Percentiles rank a stretch among this genome's conserved stretches.
phyloP scores from a whole-genome alignment of 2,888 invertebrate genomes.

The Pollenia angustigena region DNA sequence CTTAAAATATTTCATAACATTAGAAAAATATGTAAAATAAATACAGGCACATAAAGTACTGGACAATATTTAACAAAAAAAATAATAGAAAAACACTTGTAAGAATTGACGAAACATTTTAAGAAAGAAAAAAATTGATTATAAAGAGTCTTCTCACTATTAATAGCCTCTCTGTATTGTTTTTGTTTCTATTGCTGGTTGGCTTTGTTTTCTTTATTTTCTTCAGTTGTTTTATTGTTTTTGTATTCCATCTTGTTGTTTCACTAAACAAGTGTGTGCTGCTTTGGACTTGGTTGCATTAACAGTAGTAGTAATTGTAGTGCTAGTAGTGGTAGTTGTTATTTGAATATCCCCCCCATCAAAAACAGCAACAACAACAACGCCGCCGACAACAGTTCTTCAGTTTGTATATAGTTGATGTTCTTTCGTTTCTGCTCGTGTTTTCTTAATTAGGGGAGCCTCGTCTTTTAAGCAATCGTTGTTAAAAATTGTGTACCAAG shows the following conservation, averaged over 20 bases:
- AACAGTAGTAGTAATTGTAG: constrained; percentile 35
- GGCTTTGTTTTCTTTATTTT: constrained; percentile 3
- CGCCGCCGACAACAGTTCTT: constrained; percentile 26
- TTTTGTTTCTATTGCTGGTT: constrained; percentile 21
- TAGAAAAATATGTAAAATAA: neutral
- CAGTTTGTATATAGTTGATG: constrained; percentile 34
- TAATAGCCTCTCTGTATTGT: constrained; percentile 40
- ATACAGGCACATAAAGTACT: neutral
- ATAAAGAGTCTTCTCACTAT: constrained; percentile 39
- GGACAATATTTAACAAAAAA: constrained; percentile 33
- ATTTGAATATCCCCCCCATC: constrained; percentile 45
- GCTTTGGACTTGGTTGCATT: constrained; percentile 55
- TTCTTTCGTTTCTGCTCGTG: constrained; percentile 55
- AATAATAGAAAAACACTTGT: constrained; percentile 53
- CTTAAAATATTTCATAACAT: constrained; percentile 47
- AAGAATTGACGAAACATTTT: constrained; percentile 40
- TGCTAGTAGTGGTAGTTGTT: constrained; percentile 33
- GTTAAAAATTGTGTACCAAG: constrained; percentile 12
- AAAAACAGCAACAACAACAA: neutral
- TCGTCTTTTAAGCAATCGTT: constrained; percentile 39
- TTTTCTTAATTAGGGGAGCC: constrained; percentile 52
- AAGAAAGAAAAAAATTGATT: constrained; percentile 20
- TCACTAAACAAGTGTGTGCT: constrained; percentile 66
- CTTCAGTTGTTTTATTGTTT: constrained; percentile 26
- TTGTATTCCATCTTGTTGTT: constrained; percentile 30